Evolutionary conservation across 1,140 invertebrate genomes (phyloP).

Genomic region (Euborellia annulipes): DNA sequence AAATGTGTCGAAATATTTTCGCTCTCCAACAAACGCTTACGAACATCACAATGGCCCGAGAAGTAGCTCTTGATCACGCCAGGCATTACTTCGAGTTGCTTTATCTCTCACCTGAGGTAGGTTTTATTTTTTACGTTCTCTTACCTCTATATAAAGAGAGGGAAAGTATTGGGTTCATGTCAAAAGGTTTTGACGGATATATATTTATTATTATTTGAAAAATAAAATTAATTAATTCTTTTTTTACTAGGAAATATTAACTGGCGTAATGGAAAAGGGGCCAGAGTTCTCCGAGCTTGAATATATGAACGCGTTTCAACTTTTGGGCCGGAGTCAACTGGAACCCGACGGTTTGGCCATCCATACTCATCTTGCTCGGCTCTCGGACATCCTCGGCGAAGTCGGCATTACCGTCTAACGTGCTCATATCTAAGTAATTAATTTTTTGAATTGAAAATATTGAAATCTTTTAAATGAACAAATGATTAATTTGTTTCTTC

Average conservation of each 20-base stretch:
- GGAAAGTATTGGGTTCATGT: not conserved
- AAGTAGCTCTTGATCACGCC: constrained; percentile 74
- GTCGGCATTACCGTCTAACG: constrained; percentile 41
- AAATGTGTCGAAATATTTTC: constrained; percentile 75
- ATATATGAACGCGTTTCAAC: constrained; percentile 68
- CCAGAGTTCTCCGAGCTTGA: constrained; percentile 70
- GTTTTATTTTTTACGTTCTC: no score
- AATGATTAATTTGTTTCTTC: no score
- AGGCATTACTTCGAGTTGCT: constrained; percentile 80
- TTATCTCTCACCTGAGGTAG: constrained; percentile 63
- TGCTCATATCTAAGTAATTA: no score
- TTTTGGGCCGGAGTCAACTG: constrained; percentile 41
- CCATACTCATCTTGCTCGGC: constrained; percentile 36
- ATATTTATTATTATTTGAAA: not conserved
- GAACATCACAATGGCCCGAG: constrained; percentile 66
- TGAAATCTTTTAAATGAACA: no score
- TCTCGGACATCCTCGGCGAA: constrained; percentile 49
- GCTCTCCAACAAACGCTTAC: constrained; percentile 72
- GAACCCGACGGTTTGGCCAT: constrained; percentile 27
- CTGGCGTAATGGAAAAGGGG: constrained; percentile 61
- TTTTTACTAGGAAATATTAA: constrained; percentile 60
- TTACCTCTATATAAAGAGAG: no score
- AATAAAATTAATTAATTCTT: not conserved
- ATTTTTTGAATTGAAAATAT: no score
- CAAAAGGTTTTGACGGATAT: not conserved